Evolutionary conservation across 2,888 invertebrate genomes (phyloP), one percentile per base, ranked within the genome.

Genomic region (Leucozona laternaria): DNA sequence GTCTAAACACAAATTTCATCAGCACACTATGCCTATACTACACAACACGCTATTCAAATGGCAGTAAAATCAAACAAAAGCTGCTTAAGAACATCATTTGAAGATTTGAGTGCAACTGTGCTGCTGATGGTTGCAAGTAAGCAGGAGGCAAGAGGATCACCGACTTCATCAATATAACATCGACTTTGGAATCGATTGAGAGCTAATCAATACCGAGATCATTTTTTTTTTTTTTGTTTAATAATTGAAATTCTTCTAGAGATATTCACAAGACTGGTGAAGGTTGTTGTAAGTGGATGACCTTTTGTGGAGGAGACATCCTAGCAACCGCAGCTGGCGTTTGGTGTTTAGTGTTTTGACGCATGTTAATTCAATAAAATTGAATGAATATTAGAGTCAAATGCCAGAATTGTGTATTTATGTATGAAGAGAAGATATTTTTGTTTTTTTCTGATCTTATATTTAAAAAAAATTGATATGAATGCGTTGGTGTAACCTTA

Each of bases 161-260:
- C 40, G 70, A 58, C 43, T 55, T 22, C 68, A 64, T 53, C 40
- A 48, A 48, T 20, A 70, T 34, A 62, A 37, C 57, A 64, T 43
- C 64, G 50, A 25, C 53, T 60, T 81, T 64, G 57, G 71, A 80
- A 40, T 66, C 53, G 66, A 76, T 66, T 77, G 76, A 85, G 76
- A 76, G 72, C 71, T 80, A 80, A 85, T 85, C 80, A 80, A 85
- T 85, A 71, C 37, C 15, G 57, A 60, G 80, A 77, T 85, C 76
- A 31, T 72, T 76, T 71, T 45, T 17, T 64, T 48, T 37, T 55
- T 31, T 0, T 25, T 11, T 34, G n/a, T 13, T 15, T 22, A 76
- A 80, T 76, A 80, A 85, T 85, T 79, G 75, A 71, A 83, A 79
- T 83, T 85, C 66, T 77, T 80, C 57, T 11, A 10, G 50, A 66